Evolutionary conservation across 2,888 invertebrate species (phyloP).

Genomic region (Baccha elongata): DNA sequence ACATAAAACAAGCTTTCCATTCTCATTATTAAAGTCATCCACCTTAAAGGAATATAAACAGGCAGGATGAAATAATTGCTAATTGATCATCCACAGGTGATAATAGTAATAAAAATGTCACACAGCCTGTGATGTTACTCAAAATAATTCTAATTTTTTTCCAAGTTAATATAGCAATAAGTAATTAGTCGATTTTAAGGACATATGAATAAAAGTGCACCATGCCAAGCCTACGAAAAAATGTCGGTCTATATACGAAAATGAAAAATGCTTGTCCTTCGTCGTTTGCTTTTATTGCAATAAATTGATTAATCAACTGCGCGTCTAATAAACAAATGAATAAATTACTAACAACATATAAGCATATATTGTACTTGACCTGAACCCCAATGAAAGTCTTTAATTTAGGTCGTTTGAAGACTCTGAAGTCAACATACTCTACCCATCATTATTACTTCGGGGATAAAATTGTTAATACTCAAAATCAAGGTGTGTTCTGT

Average conservation of each 20-base stretch:
- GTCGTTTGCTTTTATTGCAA: conserved; percentile 55
- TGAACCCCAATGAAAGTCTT: conserved; percentile 61
- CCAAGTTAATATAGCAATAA: neutral
- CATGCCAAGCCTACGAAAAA: conserved; percentile 46
- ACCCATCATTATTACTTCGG: conserved; percentile 66
- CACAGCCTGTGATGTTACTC: neutral
- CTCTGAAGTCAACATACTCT: conserved; percentile 61
- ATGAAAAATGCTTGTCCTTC: conserved; percentile 38
- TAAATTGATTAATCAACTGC: conserved; percentile 68
- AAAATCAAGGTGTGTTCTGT: conserved; percentile 71
- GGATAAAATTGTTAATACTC: conserved; percentile 63
- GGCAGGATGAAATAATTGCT: conserved; percentile 32
- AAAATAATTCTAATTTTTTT: neutral
- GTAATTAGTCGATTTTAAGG: conserved; percentile 33
- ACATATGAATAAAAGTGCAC: conserved; percentile 1
- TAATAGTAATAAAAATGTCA: conserved; percentile 18
- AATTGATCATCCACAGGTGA: too few relatives aligned
- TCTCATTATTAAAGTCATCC: too few relatives aligned
- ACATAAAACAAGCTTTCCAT: too few relatives aligned
- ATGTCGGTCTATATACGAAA: neutral
- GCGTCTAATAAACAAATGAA: conserved; percentile 66
- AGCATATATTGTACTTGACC: neutral
- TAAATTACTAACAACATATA: conserved; percentile 50
- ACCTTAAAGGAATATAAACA: conserved; percentile 7
- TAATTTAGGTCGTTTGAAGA: conserved; percentile 41